Evolutionary conservation across 2,888 invertebrate genomes (phyloP), one percentile per base, ranked within the genome.

Genomic region (Xylocampa areola): DNA sequence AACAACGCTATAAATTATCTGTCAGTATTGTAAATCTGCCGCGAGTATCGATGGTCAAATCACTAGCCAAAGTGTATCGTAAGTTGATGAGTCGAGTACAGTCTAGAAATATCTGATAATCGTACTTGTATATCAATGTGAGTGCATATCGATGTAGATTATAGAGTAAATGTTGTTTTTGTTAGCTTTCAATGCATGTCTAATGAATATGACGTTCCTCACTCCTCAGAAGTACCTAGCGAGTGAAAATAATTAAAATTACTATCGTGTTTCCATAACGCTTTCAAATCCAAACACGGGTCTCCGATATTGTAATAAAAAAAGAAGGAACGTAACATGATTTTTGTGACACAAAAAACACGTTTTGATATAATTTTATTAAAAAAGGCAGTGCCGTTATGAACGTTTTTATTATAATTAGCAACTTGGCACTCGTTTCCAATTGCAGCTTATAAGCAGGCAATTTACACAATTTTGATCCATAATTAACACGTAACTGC

Each of bases 21-120:
- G 85, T 84, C 82, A 81, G 88, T 88, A 92, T 89, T 92, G 91
- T 94, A 93, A 93, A 93, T 92, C 92, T 90, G 90, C 88, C 88
- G 81, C 76, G 85, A 88, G 87, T 90, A 91, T 89, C 88, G 87
- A 83, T 87, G 89, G 87, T 89, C 90, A 89, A 90, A 90, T 91
- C 91, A 90, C 63, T 69, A 54, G 70, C 52, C 62, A 59, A 73
- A 74, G 60, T 72, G 49, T 70, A 74, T 61, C 52, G 54, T 35
- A 55, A 54, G 57, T 70, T 73, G 72, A 74, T 68, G 63, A 66
- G 68, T 52, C 45, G 47, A 44, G 59, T 44, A 57, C 53, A 49
- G 49, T 61, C 68, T 57, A 48, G 65, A 57, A 54, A 73, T 55
- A 55, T 53, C 52, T 30, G 47, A 44, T 51, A 21, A 51, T 25